Conservation (phyloP, 1,140 invertebrate species). For the Bombus balteatus region DNA sequence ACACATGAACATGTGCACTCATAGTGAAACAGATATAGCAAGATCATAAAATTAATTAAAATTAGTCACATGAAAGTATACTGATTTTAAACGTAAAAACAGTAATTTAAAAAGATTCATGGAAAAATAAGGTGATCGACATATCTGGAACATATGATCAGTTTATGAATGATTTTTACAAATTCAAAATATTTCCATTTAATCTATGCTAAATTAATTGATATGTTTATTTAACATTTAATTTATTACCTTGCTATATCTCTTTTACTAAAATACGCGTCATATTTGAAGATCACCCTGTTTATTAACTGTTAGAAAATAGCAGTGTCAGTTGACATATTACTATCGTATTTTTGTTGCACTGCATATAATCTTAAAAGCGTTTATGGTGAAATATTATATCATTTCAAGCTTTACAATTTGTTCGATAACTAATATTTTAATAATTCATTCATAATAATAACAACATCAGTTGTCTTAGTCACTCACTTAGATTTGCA, state of each 20-base stretch:
- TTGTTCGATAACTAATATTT: background rate
- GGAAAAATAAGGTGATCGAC: too few species aligned
- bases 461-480: background rate
- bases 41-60: background rate
- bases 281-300: conserved; percentile 19
- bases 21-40: background rate
- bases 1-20: background rate
- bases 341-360: conserved; percentile 15
- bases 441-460: conserved; percentile 2
- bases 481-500: background rate
- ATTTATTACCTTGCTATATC: background rate
- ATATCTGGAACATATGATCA: too few species aligned
- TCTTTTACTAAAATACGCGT: background rate
- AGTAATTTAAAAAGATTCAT: background rate
- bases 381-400: conserved; percentile 10
- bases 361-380: background rate
- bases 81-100: background rate
- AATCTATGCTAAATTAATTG: background rate
- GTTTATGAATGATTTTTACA: too few species aligned
- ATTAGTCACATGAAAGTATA: background rate
- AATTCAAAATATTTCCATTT: background rate
- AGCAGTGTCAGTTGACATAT: conserved; percentile 1
- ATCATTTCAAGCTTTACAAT: conserved; percentile 25
- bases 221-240: background rate
- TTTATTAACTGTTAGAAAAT: conserved; percentile 10